Conservation (phyloP, 1,140 invertebrate genomes). For the Caerostris extrusa region DNA sequence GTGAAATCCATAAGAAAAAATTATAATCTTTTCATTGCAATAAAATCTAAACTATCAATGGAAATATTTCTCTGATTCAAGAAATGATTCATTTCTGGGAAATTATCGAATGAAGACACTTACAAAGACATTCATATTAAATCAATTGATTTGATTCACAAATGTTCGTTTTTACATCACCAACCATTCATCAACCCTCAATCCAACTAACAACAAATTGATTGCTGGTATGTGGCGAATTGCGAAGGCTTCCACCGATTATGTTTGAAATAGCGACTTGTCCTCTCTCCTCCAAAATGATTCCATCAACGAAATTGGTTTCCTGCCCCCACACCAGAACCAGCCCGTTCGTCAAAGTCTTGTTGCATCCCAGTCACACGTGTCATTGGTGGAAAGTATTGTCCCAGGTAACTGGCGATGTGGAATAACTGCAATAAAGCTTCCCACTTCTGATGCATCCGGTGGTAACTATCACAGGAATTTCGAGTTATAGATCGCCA, state of each 20-base stretch:
- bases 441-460: constrained; percentile 4
- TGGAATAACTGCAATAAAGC: constrained; percentile 51
- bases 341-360: not conserved
- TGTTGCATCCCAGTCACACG: constrained; percentile 29
- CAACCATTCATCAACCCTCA: not conserved
- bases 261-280: not conserved
- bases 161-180: not conserved
- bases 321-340: not conserved
- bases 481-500: constrained; percentile 58
- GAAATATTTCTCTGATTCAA: too few species aligned
- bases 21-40: too few species aligned
- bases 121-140: not conserved
- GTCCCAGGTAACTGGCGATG: constrained; percentile 22
- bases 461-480: constrained; percentile 22
- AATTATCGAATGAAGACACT: not conserved
- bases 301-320: constrained; percentile 47
- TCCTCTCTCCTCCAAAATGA: not conserved
- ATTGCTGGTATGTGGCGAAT: too few species aligned
- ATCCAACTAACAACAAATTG: not conserved
- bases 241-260: not conserved
- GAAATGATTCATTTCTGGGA: not conserved
- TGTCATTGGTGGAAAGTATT: constrained; percentile 13
- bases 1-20: too few species aligned
- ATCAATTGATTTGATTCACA: too few species aligned
- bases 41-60: too few species aligned